Percentiles rank a stretch among this genome's conserved stretches.
phyloP scores from a whole-genome alignment of 2,888 invertebrate genomes.

The Serripes groenlandicus region DNA sequence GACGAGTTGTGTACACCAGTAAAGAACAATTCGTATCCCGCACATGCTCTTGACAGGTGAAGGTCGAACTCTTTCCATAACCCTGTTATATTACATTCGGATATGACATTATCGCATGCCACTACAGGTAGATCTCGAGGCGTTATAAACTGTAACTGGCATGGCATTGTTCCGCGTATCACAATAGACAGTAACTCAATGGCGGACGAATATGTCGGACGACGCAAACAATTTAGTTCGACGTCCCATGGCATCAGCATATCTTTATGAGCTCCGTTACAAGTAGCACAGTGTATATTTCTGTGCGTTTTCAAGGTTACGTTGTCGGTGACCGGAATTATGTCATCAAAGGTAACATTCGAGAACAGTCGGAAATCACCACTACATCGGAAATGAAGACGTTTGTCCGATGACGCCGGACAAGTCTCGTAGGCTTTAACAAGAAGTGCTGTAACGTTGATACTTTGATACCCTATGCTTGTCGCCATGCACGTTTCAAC shows the following conservation, averaged over 20 bases:
- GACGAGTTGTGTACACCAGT: neutral
- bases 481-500: constrained; percentile 1
- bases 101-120: too few relatives aligned
- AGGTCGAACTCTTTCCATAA: neutral
- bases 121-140: too few relatives aligned
- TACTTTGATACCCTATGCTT: neutral
- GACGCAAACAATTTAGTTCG: too few relatives aligned
- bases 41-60: constrained; percentile 10
- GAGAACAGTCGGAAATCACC: neutral
- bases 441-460: neutral
- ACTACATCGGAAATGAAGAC: neutral
- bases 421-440: neutral
- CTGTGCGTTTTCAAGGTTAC: constrained; percentile 11
- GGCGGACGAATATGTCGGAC: too few relatives aligned
- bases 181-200: too few relatives aligned
- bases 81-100: too few relatives aligned
- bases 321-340: constrained; percentile 12
- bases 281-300: too few relatives aligned
- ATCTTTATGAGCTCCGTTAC: too few relatives aligned
- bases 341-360: neutral
- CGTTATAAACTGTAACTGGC: too few relatives aligned
- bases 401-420: neutral
- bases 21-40: neutral
- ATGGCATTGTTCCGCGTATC: too few relatives aligned
- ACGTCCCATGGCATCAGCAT: too few relatives aligned